Percentiles rank a stretch among this genome's conserved stretches.
Conservation (phyloP, 92 coral and sea anemone genomes). For the Paragorgia papillata region DNA sequence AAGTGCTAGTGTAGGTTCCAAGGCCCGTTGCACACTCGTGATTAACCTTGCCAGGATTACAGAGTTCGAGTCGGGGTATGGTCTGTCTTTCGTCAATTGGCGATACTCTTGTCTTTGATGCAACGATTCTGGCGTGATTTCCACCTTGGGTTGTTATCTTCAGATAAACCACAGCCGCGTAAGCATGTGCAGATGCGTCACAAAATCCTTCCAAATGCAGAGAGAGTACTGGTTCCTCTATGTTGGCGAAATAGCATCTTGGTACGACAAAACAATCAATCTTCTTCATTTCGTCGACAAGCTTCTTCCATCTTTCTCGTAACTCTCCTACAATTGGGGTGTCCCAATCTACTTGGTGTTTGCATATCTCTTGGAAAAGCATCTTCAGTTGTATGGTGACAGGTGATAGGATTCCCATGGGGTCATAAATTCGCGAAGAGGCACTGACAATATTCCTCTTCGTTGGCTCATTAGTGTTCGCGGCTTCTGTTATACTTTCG, state of each 20-base stretch:
- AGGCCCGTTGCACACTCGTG: not conserved
- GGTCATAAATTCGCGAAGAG: constrained; percentile 45
- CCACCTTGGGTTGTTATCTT: not conserved
- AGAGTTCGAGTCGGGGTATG: constrained; percentile 1
- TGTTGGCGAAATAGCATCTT: constrained; percentile 28
- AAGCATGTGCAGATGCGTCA: constrained; percentile 1
- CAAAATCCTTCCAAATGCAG: not conserved
- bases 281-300: constrained; percentile 25
- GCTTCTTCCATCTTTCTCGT: constrained; percentile 22
- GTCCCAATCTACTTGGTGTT: constrained; percentile 43
- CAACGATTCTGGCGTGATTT: not conserved
- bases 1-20: not conserved
- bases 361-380: constrained; percentile 50
- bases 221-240: not conserved
- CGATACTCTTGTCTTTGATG: constrained; percentile 3
- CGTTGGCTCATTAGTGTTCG: not conserved
- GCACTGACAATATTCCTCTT: constrained; percentile 26
- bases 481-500: not conserved
- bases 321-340: constrained; percentile 11
- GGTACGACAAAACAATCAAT: constrained; percentile 14
- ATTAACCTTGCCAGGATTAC: not conserved
- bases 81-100: not conserved
- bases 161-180: constrained; percentile 16
- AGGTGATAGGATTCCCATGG: constrained; percentile 33
- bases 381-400: constrained; percentile 18